phyloP scores from a whole-genome alignment of 2,113 vertebrate genomes.

The Siphamia tubifer region DNA sequence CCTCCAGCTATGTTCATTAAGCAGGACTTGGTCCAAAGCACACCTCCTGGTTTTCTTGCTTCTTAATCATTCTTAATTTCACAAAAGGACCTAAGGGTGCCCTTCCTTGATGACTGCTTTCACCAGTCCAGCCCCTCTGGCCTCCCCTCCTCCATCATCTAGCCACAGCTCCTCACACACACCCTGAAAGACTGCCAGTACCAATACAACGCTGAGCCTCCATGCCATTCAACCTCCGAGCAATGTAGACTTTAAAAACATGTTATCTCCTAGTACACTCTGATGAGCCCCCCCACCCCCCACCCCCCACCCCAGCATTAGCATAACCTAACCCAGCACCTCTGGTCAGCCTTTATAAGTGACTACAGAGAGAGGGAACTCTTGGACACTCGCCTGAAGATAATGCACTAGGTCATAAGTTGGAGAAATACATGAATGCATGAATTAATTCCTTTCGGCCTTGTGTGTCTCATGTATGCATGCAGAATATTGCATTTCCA shows the following conservation, averaged over 20 bases:
- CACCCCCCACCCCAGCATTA: conserved; percentile 50
- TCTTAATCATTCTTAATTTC: conserved; percentile 59
- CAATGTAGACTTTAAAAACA: conserved; percentile 49
- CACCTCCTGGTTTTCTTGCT: conserved; percentile 42
- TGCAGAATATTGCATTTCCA: background rate
- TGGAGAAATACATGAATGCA: background rate
- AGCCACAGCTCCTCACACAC: background rate
- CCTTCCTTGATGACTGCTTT: conserved; percentile 15
- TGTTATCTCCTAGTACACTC: conserved; percentile 53
- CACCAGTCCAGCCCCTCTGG: conserved; percentile 39
- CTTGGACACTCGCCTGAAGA: conserved; percentile 2
- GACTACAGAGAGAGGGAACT: conserved; percentile 28
- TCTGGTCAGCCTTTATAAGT: conserved; percentile 62
- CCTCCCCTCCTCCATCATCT: conserved; percentile 12
- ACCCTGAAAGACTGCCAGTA: background rate
- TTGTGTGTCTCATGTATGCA: background rate
- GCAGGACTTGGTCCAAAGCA: conserved; percentile 15
- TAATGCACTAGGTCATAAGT: background rate
- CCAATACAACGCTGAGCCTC: conserved; percentile 16
- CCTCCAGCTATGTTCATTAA: conserved; percentile 50
- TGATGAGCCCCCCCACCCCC: conserved; percentile 49
- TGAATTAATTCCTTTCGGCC: background rate
- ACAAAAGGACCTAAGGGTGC: conserved; percentile 43
- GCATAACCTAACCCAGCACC: conserved; percentile 59
- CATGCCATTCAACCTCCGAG: conserved; percentile 35